Percentiles rank a stretch among this genome's conserved stretches.
Evolutionary conservation across 2,113 vertebrate species (phyloP).

Genomic region (Etia nguti): DNA sequence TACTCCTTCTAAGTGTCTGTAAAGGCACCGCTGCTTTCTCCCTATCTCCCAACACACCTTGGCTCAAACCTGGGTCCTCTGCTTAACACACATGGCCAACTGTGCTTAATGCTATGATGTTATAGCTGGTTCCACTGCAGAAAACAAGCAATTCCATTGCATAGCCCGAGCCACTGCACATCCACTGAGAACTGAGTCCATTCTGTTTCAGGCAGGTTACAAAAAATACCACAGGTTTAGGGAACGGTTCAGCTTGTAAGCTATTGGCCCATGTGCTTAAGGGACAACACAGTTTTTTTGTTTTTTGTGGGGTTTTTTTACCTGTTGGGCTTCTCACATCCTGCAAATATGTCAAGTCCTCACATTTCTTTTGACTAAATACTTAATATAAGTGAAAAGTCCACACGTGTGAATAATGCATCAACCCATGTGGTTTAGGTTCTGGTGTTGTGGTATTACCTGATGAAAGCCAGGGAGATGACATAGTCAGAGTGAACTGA

Average conservation of each 20-base stretch:
- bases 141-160: constrained; percentile 51
- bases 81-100: constrained; percentile 46
- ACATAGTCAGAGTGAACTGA: constrained; percentile 93
- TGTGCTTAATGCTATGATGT: constrained; percentile 39
- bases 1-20: not conserved
- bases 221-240: constrained; percentile 9
- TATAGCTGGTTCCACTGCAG: constrained; percentile 52
- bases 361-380: not conserved
- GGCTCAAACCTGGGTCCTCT: constrained; percentile 19
- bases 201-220: constrained; percentile 38
- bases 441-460: constrained; percentile 71
- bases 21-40: not conserved
- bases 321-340: not conserved
- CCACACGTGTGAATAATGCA: not conserved
- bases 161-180: constrained; percentile 10
- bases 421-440: not conserved
- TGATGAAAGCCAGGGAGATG: constrained; percentile 96
- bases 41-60: constrained; percentile 57
- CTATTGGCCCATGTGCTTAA: constrained; percentile 1
- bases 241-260: constrained; percentile 24
- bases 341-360: not conserved
- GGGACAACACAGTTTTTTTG: not conserved
- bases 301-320: too few species aligned
- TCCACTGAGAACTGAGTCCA: constrained; percentile 28
- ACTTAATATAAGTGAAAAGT: not conserved